These are phyloP conservation scores for Trichomycterus rosablanca DNA, from an alignment of 2,113 vertebrate genomes.

Conservation along the genomic window DNA sequence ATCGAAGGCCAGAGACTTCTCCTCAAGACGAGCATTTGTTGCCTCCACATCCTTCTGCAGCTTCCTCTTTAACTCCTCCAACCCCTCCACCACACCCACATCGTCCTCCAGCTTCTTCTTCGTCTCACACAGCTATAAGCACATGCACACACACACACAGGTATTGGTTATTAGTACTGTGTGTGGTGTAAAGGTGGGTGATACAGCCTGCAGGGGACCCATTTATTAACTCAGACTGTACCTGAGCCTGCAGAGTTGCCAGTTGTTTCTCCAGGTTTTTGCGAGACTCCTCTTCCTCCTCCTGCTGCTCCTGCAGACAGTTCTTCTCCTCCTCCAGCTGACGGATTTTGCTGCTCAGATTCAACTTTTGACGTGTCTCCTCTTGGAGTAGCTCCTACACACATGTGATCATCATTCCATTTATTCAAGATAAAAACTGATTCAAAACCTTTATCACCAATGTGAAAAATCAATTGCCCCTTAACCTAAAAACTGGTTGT, in stretches of 20 bases:
- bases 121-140: constrained; percentile 76
- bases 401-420: neutral
- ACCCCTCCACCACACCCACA: constrained; percentile 79
- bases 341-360: constrained; percentile 86
- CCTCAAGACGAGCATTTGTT: constrained; percentile 82
- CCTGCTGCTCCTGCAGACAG: constrained; percentile 90
- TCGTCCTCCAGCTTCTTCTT: constrained; percentile 97
- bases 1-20: constrained; percentile 86
- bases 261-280: constrained; percentile 91
- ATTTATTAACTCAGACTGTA: too few relatives aligned
- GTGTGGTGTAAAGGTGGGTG: neutral
- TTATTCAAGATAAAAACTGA: too few relatives aligned
- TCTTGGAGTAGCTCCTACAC: constrained; percentile 89
- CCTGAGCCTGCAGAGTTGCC: constrained; percentile 67
- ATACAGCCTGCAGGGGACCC: too few relatives aligned
- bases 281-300: constrained; percentile 90
- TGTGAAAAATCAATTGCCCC: too few relatives aligned
- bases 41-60: constrained; percentile 87
- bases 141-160: neutral
- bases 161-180: neutral
- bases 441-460: too few relatives aligned
- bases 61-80: constrained; percentile 91
- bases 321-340: constrained; percentile 94
- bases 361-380: constrained; percentile 93
- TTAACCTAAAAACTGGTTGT: too few relatives aligned